These are phyloP conservation scores for Cervus canadensis DNA, from an alignment of 2,113 vertebrate genomes.

Conservation along the genomic window DNA sequence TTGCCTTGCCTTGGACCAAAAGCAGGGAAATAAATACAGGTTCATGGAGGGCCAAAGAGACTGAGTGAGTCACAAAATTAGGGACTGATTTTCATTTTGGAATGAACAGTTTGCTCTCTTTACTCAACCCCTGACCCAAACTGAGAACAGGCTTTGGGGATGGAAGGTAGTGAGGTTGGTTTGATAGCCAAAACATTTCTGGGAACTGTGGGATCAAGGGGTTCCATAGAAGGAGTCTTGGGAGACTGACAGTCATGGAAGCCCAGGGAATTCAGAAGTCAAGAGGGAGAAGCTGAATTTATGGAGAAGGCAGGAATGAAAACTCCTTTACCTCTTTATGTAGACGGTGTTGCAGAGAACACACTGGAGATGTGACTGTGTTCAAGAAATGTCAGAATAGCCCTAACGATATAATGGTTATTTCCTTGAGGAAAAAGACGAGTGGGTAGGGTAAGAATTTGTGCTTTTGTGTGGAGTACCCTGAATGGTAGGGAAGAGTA, in stretches of 20 bases:
- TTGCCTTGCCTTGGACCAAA: neutral
- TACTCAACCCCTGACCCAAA: neutral
- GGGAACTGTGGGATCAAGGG: neutral
- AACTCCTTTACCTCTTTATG: neutral
- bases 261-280: neutral
- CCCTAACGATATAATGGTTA: neutral
- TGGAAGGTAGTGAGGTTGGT: neutral
- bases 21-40: neutral
- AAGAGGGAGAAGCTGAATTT: neutral
- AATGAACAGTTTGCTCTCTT: neutral
- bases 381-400: neutral
- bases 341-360: neutral
- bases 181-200: neutral
- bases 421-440: neutral
- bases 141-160: neutral
- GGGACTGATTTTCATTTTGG: neutral
- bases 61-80: neutral
- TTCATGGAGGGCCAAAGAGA: neutral
- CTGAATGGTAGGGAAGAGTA: neutral
- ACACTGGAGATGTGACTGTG: neutral
- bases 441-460: neutral
- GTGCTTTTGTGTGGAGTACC: neutral
- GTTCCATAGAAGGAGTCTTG: neutral
- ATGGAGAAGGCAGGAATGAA: neutral
- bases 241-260: neutral